Evolutionary conservation across 2,113 vertebrate species (phyloP), one percentile per base, ranked within the genome.

Genomic region (Physeter macrocephalus): DNA sequence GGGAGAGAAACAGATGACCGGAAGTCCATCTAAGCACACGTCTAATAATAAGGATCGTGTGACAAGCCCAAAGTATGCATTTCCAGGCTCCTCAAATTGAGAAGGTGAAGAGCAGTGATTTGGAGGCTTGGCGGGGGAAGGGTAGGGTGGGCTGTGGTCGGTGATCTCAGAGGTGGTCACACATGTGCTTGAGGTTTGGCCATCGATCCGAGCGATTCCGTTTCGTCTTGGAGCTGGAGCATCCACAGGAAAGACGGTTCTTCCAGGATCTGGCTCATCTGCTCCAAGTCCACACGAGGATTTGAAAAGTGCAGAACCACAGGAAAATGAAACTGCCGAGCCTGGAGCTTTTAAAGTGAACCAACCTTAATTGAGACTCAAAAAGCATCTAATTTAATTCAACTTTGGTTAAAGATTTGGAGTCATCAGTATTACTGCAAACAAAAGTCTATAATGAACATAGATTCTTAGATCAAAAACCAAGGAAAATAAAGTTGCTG

Each of bases 101-200:
- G 27, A 36, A 39, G 10, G n/a, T 9, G 10, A 6, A 29, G 6
- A 8, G 6, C 4, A 0, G 25, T 0, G 41, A 1, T 0, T 0
- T 5, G 29, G 27, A 39, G 2, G 23, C 6, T 4, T 0, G 5
- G 12, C 13, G 46, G 59, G 25, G 23, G 2, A 0, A 4, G 12
- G 13, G 27, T 3, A 12, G 61, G 46, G 2, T 1, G 39, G 27
- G 17, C 3, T 25, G 23, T 0, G 49, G 57, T 1, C 4, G 6
- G 25, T 31, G 57, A 72, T 23, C 77, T n/a, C 80, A 29, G 8
- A 34, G 0, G 23, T 13, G 10, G 39, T 14, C 57, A 34, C 71
- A 61, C 78, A 4, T 14, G n/a, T 0, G 52, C 36, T 21, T 66
- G 75, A 34, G 80, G 71, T 29, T 15, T 49, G 39, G 71, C 23